Conservation (phyloP, 2,797 vertebrate species). For the Pygocentrus nattereri region DNA sequence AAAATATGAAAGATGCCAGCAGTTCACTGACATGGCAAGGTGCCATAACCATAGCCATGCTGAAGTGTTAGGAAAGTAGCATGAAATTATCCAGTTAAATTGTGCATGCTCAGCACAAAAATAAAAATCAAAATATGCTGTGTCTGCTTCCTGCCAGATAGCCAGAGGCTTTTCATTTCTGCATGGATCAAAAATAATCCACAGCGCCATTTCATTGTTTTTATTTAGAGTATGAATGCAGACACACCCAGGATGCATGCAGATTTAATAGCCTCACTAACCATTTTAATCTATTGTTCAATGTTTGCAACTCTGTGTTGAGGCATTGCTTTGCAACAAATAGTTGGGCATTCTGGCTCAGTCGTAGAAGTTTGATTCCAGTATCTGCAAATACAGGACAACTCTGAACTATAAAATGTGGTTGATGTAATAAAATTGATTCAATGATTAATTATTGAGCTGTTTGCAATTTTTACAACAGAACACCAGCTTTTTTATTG, state of each 20-base stretch:
- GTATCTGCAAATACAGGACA: conserved; percentile 60
- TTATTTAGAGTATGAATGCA: conserved; percentile 15
- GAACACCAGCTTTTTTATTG: conserved; percentile 69
- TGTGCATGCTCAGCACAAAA: neutral
- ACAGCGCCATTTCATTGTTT: conserved; percentile 41
- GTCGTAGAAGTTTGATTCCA: conserved; percentile 52
- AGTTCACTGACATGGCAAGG: too few species aligned
- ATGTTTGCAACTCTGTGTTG: conserved; percentile 34
- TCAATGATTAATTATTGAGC: conserved; percentile 73
- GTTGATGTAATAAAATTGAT: conserved; percentile 70
- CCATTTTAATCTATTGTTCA: conserved; percentile 48
- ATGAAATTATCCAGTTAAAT: conserved; percentile 33
- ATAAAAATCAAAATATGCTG: neutral
- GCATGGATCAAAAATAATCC: neutral
- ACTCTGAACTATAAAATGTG: conserved; percentile 67
- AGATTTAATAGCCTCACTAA: conserved; percentile 49
- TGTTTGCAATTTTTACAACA: conserved; percentile 67
- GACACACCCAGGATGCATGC: conserved; percentile 23
- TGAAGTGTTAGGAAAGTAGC: conserved; percentile 7
- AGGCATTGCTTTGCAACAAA: conserved; percentile 41
- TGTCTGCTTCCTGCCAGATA: neutral
- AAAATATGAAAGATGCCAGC: conserved; percentile 14
- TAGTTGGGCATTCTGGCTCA: conserved; percentile 50
- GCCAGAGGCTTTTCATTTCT: conserved; percentile 29
- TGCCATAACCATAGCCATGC: neutral